Conservation (phyloP, 2,113 vertebrate genomes). For the Leiothrix lutea region DNA sequence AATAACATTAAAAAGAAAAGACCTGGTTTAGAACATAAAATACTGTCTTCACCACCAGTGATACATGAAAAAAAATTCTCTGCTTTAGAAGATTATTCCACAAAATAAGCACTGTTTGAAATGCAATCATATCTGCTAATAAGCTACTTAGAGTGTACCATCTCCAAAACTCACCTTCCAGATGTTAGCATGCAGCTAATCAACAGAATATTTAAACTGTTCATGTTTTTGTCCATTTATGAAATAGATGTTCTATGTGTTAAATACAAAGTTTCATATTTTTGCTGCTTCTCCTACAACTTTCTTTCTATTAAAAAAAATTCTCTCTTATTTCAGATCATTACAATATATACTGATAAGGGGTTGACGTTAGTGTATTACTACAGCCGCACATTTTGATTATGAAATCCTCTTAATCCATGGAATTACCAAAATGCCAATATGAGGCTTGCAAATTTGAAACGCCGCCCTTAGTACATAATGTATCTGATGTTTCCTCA, state of each 20-base stretch:
- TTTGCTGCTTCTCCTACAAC: neutral
- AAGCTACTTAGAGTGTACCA: neutral
- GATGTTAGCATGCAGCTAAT: neutral
- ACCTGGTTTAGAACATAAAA: neutral
- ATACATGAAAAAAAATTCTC: neutral
- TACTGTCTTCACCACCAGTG: neutral
- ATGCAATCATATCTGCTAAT: neutral
- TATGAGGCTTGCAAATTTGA: neutral
- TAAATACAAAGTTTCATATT: neutral
- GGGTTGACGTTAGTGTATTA: neutral
- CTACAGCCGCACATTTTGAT: neutral
- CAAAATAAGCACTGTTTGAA: neutral
- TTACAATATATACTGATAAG: neutral
- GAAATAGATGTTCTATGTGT: neutral
- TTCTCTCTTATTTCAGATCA: neutral
- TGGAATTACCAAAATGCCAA: neutral
- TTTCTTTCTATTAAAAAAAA: neutral
- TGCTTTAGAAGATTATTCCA: neutral
- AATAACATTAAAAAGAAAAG: neutral
- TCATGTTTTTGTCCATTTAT: neutral
- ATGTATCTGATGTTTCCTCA: neutral
- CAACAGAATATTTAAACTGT: neutral
- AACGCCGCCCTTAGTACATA: neutral
- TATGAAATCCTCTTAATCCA: neutral
- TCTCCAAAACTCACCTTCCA: neutral